Evolutionary conservation across 2,888 invertebrate species (phyloP).

Genomic region (Amblyjoppa fuscipennis): DNA sequence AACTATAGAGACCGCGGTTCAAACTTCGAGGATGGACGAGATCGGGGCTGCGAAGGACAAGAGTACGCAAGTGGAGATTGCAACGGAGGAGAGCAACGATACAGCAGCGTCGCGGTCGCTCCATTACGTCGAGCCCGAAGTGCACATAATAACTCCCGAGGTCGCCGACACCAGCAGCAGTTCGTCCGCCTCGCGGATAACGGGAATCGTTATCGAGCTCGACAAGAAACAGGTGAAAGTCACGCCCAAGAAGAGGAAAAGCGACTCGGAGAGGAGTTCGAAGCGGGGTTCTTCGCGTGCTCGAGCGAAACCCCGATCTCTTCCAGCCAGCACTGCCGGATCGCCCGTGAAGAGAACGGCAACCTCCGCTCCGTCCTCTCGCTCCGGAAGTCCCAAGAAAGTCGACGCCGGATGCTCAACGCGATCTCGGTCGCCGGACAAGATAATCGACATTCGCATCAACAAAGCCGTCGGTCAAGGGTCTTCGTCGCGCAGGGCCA

Average conservation of each 20-base stretch:
- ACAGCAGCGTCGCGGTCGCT: constrained; percentile 28
- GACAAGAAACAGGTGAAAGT: constrained; percentile 76
- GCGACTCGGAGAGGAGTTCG: constrained; percentile 42
- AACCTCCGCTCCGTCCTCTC: constrained; percentile 73
- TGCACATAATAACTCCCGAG: constrained; percentile 77
- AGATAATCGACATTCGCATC: constrained; percentile 60
- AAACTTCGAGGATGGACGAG: constrained; percentile 73
- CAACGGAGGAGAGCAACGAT: constrained; percentile 23
- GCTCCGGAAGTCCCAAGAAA: constrained; percentile 73
- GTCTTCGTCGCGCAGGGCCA: constrained; percentile 57
- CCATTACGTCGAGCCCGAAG: constrained; percentile 76
- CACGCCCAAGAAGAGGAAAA: constrained; percentile 74
- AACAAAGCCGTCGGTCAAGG: constrained; percentile 67
- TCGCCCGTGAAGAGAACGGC: constrained; percentile 74
- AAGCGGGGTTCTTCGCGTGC: constrained; percentile 37
- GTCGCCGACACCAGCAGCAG: constrained; percentile 72
- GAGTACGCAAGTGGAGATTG: constrained; percentile 73
- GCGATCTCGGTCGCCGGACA: constrained; percentile 43
- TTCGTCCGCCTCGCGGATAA: constrained; percentile 69
- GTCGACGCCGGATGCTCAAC: constrained; percentile 5
- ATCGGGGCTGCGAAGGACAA: constrained; percentile 72
- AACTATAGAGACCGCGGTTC: constrained; percentile 77
- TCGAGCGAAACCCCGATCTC: constrained; percentile 70
- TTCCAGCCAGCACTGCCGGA: constrained; percentile 71
- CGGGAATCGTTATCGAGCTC: constrained; percentile 77